A percentile compares a stretch with the other conserved stretches of the same genome.
Evolutionary conservation across 2,113 vertebrate species (phyloP).

Genomic region (Eleginops maclovinus): DNA sequence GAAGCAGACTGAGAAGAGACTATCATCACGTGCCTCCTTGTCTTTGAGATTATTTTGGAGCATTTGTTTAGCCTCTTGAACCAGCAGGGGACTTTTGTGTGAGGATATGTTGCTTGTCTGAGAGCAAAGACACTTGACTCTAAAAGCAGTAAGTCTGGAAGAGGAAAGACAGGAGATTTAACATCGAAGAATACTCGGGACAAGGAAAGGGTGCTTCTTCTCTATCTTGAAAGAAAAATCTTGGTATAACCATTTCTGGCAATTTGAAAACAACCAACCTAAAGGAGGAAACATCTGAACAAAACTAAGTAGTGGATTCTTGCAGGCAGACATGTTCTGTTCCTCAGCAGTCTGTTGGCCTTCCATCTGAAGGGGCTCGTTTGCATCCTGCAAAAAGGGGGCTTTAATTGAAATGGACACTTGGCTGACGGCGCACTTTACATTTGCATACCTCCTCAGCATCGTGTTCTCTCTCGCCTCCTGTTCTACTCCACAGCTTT

Average conservation of each 20-base stretch:
- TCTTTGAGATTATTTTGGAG: constrained; percentile 59
- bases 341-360: background rate
- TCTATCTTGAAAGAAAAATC: no score
- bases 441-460: constrained; percentile 74
- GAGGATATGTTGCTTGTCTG: constrained; percentile 22
- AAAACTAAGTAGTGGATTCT: background rate
- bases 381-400: constrained; percentile 41
- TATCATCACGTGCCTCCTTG: constrained; percentile 25
- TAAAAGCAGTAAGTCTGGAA: no score
- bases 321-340: constrained; percentile 33
- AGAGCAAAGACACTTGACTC: background rate
- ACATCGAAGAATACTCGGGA: no score
- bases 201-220: no score
- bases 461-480: constrained; percentile 37
- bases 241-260: no score
- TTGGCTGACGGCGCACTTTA: constrained; percentile 61
- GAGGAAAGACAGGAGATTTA: no score
- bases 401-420: constrained; percentile 68
- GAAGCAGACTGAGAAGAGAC: constrained; percentile 26
- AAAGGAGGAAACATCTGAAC: no score
- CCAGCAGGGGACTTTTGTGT: background rate
- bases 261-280: no score
- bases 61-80: constrained; percentile 8
- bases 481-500: constrained; percentile 50
- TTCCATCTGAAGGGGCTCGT: constrained; percentile 41